Evolutionary conservation across 2,113 vertebrate genomes (phyloP).

Genomic region (Prunella himalayana): DNA sequence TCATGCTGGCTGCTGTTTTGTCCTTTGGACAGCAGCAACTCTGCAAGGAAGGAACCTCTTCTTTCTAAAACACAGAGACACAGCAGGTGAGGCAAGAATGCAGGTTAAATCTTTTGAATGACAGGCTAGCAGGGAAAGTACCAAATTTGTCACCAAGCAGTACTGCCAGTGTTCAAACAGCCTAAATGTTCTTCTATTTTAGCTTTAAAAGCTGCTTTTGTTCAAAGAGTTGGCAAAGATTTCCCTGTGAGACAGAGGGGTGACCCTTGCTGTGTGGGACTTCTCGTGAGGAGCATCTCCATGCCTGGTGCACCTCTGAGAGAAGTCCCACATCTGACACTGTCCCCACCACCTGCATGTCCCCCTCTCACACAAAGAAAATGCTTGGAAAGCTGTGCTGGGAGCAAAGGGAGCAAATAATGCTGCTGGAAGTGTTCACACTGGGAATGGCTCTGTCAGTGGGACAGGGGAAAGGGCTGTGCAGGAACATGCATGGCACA

Average conservation of each 20-base stretch:
- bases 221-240: background rate
- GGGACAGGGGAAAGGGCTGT: background rate
- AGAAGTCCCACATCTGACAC: background rate
- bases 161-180: background rate
- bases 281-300: background rate
- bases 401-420: background rate
- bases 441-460: background rate
- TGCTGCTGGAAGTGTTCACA: background rate
- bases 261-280: too few species aligned
- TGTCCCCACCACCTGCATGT: fast-evolving
- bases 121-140: background rate
- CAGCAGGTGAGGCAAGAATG: background rate
- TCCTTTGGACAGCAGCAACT: background rate
- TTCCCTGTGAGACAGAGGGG: too few species aligned
- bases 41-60: background rate
- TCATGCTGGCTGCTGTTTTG: background rate
- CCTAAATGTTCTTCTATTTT: background rate
- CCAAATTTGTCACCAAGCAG: background rate
- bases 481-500: fast-evolving
- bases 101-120: background rate
- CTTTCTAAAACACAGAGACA: background rate
- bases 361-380: background rate
- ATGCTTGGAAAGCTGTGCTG: background rate
- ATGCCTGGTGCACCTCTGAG: background rate
- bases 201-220: background rate